Percentiles rank a stretch among this genome's conserved stretches.
Evolutionary conservation across 2,888 invertebrate genomes (phyloP).

Genomic region (Dryococelus australis): DNA sequence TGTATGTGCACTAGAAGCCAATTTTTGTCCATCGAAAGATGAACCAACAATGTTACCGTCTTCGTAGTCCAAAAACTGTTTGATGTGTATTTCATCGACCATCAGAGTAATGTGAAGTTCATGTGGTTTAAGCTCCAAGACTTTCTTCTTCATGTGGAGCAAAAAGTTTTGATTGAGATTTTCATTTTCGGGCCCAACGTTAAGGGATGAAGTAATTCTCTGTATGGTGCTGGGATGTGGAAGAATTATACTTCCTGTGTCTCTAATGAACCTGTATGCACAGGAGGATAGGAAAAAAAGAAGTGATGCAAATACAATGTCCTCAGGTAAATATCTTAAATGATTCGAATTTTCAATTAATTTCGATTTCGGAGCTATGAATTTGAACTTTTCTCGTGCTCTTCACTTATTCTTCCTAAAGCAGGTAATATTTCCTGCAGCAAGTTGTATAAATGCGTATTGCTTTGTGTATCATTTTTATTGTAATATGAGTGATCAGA

Average conservation of each 20-base stretch:
- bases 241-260: not conserved
- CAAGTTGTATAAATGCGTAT: not conserved
- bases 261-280: not conserved
- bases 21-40: not conserved
- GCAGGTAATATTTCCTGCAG: not conserved
- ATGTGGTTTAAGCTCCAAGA: not conserved
- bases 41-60: constrained; percentile 1
- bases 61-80: not conserved
- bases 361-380: not conserved
- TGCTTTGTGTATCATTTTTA: not conserved
- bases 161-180: not conserved
- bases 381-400: too few species aligned
- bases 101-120: not conserved
- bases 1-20: not conserved
- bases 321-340: not conserved
- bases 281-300: not conserved
- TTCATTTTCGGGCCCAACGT: not conserved
- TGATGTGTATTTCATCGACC: not conserved
- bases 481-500: not conserved
- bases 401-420: not conserved
- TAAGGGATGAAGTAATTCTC: not conserved
- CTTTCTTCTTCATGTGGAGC: not conserved
- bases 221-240: not conserved
- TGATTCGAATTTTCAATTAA: not conserved
- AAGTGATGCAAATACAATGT: not conserved